phyloP scores from a whole-genome alignment of 2,797 vertebrate species.

The Sebastes iracundus region DNA sequence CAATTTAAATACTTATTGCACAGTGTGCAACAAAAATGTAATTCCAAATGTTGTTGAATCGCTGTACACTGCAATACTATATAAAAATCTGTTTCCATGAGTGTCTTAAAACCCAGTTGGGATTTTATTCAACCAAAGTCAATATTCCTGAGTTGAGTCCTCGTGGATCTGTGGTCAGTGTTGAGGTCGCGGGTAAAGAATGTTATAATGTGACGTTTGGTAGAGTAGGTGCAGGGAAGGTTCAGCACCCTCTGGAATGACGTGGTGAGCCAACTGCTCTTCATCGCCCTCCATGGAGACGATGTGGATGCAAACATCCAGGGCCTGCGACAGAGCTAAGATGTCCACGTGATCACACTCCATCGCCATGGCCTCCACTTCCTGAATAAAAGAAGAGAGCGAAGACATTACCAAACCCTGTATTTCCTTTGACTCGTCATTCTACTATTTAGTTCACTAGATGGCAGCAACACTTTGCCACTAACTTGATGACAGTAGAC shows the following conservation, averaged over 20 bases:
- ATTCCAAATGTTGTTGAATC: neutral
- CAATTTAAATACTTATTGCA: slow-evolving; percentile 11
- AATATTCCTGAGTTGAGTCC: slow-evolving; percentile 48
- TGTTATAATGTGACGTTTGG: slow-evolving; percentile 82
- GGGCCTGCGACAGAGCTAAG: slow-evolving; percentile 83
- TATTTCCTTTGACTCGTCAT: neutral
- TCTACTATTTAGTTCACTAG: slow-evolving; percentile 23
- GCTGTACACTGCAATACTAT: slow-evolving; percentile 49
- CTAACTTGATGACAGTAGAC: slow-evolving; percentile 87
- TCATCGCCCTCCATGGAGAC: slow-evolving; percentile 81
- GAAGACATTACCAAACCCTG: neutral
- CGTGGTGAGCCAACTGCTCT: slow-evolving; percentile 74
- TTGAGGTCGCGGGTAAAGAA: slow-evolving; percentile 74
- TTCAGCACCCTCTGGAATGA: slow-evolving; percentile 83
- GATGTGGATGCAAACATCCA: slow-evolving; percentile 81
- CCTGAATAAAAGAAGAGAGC: slow-evolving; percentile 62
- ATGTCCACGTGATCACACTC: slow-evolving; percentile 87
- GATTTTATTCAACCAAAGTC: slow-evolving; percentile 34
- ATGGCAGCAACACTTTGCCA: slow-evolving; percentile 46
- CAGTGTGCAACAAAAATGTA: slow-evolving; percentile 24
- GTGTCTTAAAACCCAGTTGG: neutral
- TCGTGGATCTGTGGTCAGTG: slow-evolving; percentile 21
- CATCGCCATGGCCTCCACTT: slow-evolving; percentile 84
- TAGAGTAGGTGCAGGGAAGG: slow-evolving; percentile 84
- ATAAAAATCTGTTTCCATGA: slow-evolving; percentile 52